A percentile compares a stretch with the other conserved stretches of the same genome.
Conservation (phyloP, 2,113 vertebrate genomes). For the Nothoprocta pentlandii region DNA sequence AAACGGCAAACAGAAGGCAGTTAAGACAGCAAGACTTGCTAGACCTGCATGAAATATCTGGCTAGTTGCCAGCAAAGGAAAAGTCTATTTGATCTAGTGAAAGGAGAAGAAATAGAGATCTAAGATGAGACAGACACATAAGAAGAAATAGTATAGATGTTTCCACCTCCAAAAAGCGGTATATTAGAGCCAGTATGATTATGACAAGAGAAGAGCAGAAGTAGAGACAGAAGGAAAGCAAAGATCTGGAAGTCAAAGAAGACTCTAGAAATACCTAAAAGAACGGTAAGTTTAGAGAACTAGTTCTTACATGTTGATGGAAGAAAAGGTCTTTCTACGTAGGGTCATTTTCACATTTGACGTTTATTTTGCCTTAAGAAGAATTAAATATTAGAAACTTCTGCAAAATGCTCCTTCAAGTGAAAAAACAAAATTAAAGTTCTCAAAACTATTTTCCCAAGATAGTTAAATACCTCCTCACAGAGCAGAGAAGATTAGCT, state of each 20-base stretch:
- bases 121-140: not conserved
- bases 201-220: not conserved
- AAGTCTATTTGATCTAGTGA: not conserved
- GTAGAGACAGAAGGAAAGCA: not conserved
- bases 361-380: not conserved
- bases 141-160: not conserved
- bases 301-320: not conserved
- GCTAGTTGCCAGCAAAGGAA: not conserved
- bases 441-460: not conserved
- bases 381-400: not conserved
- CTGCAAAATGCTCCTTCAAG: not conserved
- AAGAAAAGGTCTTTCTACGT: not conserved
- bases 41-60: not conserved
- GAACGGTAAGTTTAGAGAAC: not conserved
- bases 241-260: not conserved
- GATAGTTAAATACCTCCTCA: not conserved
- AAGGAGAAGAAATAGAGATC: not conserved
- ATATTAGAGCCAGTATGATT: not conserved
- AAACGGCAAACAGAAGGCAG: not conserved
- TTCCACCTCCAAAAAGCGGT: not conserved
- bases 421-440: not conserved
- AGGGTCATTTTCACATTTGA: not conserved
- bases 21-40: not conserved
- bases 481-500: not conserved
- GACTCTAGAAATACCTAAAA: not conserved